Evolutionary conservation across 2,113 vertebrate genomes (phyloP).

Genomic region (chimpanzee (Pan troglodytes)): DNA sequence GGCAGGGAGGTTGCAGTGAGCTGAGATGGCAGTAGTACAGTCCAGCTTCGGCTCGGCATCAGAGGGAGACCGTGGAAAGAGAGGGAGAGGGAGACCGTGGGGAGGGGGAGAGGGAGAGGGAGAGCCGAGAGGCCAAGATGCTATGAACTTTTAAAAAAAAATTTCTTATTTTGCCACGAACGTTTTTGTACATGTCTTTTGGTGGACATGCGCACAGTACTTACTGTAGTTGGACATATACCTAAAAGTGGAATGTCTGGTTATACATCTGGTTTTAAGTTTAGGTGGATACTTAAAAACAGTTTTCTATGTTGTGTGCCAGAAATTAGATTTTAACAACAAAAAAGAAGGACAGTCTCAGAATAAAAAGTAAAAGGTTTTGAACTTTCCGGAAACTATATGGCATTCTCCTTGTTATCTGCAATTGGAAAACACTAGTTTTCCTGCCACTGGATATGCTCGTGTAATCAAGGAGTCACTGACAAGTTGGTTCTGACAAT

Average conservation of each 20-base stretch:
- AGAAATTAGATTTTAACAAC: not conserved
- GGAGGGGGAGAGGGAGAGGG: no score
- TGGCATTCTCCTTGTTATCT: not conserved
- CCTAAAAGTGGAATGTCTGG: not conserved
- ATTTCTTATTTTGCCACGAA: not conserved
- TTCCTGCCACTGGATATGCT: not conserved
- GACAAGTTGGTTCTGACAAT: slow-evolving; percentile 6
- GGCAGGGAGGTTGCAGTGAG: no score
- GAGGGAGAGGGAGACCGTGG: no score
- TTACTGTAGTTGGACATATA: not conserved
- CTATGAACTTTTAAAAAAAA: not conserved
- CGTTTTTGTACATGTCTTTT: not conserved
- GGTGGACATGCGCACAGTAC: not conserved
- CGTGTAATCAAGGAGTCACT: not conserved
- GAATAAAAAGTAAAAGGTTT: not conserved
- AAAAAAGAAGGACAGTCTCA: not conserved
- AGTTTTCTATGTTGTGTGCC: not conserved
- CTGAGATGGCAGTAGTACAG: no score
- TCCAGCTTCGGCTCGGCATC: no score
- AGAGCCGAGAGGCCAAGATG: not conserved
- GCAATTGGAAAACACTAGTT: not conserved
- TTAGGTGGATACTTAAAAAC: not conserved
- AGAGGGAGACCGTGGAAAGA: no score
- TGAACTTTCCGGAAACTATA: not conserved
- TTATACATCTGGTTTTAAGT: not conserved